Evolutionary conservation across 2,888 invertebrate species (phyloP), one percentile per base, ranked within the genome.

Genomic region (Sesamia inferens): DNA sequence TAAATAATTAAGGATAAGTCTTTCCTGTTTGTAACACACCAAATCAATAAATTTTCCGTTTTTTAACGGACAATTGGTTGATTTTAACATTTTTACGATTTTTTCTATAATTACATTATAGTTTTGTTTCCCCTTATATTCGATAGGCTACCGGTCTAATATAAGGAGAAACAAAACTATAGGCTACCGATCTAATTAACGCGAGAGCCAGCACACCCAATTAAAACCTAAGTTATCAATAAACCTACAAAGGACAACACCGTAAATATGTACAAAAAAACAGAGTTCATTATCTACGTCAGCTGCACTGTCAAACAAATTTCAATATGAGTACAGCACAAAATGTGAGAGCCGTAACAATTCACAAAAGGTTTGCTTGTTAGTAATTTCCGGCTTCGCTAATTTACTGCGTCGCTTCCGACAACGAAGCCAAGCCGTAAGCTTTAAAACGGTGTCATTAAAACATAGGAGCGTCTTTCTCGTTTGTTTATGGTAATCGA

Each of bases 401-500:
- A 89, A 89, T 89, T 91, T 90, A 90, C 88, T 87, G 87, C 84
- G 83, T 87, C 84, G 80, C 86, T 83, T 87, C 88, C 85, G 67
- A 79, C 79, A 71, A 78, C 72, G 84, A 86, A 84, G 84, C 79
- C 84, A 87, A 83, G 81, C 80, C 82, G 84, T 87, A 88, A 90
- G 91, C 91, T 92, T 92, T 92, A 91, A 93, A 94, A 94, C 92
- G 89, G 90, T 92, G 92, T 94, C 93, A 94, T 95, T 94, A 93
- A 94, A 94, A 93, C 93, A 91, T 90, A 86, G 92, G 80, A 92
- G 92, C 92, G 92, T 93, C 94, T 93, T 94, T 90, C 92, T 90
- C 90, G 96, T 95, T 95, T 95, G 95, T 94, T 93, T 95, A 95
- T 96, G 96, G 90, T 92, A 95, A 96, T 95, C 90, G 91, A 93